Evolutionary conservation across 2,888 invertebrate genomes (phyloP).

Genomic region (Drosophila nr. medialis): DNA sequence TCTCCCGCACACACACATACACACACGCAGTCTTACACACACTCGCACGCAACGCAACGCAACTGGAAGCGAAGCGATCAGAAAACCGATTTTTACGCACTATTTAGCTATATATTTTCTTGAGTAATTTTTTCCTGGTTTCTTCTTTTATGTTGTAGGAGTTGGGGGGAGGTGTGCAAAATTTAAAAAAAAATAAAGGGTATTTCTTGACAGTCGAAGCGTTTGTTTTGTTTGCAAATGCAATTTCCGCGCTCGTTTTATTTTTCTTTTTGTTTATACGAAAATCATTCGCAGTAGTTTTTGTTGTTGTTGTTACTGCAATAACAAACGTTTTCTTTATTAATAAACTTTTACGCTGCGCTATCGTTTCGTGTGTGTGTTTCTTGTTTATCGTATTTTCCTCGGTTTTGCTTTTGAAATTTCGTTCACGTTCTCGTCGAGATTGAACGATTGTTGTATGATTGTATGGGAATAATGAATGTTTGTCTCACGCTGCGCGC

Average conservation of each 20-base stretch:
- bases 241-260: conserved; percentile 70
- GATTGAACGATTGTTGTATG: conserved; percentile 40
- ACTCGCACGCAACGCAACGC: conserved; percentile 44
- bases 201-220: conserved; percentile 64
- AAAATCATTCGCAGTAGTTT: conserved; percentile 20
- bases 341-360: conserved; percentile 57
- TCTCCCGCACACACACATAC: conserved; percentile 15
- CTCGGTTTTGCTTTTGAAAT: conserved; percentile 57
- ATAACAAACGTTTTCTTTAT: conserved; percentile 79
- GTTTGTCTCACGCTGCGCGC: conserved; percentile 60
- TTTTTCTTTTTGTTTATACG: conserved; percentile 51
- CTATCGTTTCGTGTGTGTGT: conserved; percentile 48
- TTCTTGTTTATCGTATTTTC: conserved; percentile 65
- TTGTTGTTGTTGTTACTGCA: conserved; percentile 37
- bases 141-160: conserved; percentile 17
- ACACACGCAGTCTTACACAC: conserved; percentile 10
- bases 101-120: conserved; percentile 66
- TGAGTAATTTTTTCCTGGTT: conserved; percentile 40
- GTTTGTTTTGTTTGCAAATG: conserved; percentile 74
- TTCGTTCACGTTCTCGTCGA: conserved; percentile 72
- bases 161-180: conserved; percentile 51
- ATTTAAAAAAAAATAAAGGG: conserved; percentile 43
- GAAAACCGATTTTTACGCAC: conserved; percentile 76
- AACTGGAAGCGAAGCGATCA: conserved; percentile 60
- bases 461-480: conserved; percentile 34